Percentiles rank a stretch among this genome's conserved stretches.
These are phyloP conservation scores for Apoderus coryli DNA, from an alignment of 2,888 invertebrate genomes.

Conservation along the genomic window DNA sequence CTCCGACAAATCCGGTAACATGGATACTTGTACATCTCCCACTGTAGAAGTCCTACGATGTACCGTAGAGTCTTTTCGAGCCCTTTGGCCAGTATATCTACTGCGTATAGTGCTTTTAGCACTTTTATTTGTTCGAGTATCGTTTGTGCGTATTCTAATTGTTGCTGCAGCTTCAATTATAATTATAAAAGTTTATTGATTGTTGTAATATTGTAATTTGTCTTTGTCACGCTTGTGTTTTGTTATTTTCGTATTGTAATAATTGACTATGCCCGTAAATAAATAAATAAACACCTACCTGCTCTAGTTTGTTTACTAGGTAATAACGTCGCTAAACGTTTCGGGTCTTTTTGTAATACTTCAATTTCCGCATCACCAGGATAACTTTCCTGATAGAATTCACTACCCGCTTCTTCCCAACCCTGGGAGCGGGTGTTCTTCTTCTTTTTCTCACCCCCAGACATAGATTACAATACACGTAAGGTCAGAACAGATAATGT, in stretches of 20 bases:
- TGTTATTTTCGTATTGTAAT: too few species aligned
- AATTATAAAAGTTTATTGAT: too few species aligned
- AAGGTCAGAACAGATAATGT: too few species aligned
- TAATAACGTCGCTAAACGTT: constrained; percentile 58
- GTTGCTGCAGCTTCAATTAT: constrained; percentile 45
- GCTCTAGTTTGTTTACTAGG: constrained; percentile 69
- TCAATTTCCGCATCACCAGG: constrained; percentile 52
- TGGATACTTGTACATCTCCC: constrained; percentile 57
- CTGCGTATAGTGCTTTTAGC: constrained; percentile 42
- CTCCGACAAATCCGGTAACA: constrained; percentile 73
- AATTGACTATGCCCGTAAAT: neutral
- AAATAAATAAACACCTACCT: constrained; percentile 34
- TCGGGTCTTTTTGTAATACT: constrained; percentile 54
- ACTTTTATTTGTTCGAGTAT: constrained; percentile 40
- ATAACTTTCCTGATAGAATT: constrained; percentile 76
- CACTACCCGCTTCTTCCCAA: constrained; percentile 75
- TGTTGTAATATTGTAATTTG: too few species aligned
- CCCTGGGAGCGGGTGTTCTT: constrained; percentile 42
- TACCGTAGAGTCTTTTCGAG: constrained; percentile 38
- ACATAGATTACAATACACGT: too few species aligned
- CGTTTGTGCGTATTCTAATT: constrained; percentile 46
- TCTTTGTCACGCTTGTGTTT: too few species aligned
- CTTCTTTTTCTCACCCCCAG: constrained; percentile 43
- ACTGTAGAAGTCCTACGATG: constrained; percentile 37
- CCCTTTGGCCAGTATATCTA: constrained; percentile 39